Conservation (phyloP, 2,888 invertebrate genomes). For the Tenthredo amoena region DNA sequence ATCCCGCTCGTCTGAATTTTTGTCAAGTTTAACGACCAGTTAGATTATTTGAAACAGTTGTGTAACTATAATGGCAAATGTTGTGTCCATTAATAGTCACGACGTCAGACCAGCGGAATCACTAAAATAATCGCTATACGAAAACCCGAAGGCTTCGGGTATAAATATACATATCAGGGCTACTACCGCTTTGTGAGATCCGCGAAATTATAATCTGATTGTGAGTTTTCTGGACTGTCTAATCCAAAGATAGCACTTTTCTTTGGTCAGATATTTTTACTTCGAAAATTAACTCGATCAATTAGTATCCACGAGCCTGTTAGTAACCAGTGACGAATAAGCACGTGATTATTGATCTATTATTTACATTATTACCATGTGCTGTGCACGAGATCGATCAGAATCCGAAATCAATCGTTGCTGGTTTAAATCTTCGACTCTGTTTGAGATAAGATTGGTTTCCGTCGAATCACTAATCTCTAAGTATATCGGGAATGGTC, state of each 20-base stretch:
- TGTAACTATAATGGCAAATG: not conserved
- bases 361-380: not conserved
- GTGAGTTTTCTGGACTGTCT: not conserved
- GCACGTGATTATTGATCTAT: not conserved
- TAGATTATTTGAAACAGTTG: not conserved
- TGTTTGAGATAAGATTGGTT: not conserved
- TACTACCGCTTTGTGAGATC: not conserved
- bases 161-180: not conserved
- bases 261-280: not conserved
- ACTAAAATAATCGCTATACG: constrained; percentile 3
- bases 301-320: not conserved
- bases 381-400: not conserved
- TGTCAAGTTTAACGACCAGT: not conserved
- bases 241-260: not conserved
- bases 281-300: not conserved
- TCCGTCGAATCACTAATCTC: not conserved
- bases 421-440: not conserved
- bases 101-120: not conserved
- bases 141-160: not conserved
- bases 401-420: not conserved
- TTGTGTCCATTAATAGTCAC: not conserved
- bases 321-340: not conserved
- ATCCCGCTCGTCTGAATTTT: not conserved
- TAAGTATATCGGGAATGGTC: not conserved
- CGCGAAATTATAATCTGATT: not conserved